Base-by-base conservation (phyloP, 1,140 invertebrate species). In the Euglossa dilemma region DNA sequence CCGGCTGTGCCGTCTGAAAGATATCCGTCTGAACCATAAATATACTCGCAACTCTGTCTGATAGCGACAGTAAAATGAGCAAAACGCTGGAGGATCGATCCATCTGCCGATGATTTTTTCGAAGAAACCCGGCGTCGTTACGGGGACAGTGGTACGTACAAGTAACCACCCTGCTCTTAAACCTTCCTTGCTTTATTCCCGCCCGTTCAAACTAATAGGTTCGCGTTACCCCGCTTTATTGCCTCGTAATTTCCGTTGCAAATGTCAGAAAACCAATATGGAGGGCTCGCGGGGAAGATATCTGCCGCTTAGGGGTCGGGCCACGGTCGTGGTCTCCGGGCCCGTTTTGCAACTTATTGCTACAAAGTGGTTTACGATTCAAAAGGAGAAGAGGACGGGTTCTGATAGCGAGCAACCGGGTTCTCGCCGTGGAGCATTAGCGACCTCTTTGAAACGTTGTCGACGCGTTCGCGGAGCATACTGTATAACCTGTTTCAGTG, bases 401-500 rank as follows among this genome's bases (percentile, higher is more conserved):
- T 36, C 61, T 73, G 82, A 80, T 87, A 76, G 71, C 50, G 70
- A 28, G 76, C 61, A 72, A 78, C 59, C 45, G 47, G 59, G 80
- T 67, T 67, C 50, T 70, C 52, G 50, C 43, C 45, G 6, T 23
- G n/a, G 43, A 36, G 74, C 70, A 80, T 80, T 84, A 80, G 61
- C 61, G 66, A 66, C 72, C 73, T 61, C 54, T 59, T 66, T 73
- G 47, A 47, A 80, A 57, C 64, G 45, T 52, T 63, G 69, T 78
- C n/a, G 64, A 86, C 72, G 81, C 59, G 52, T 61, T 77, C 63
- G 74, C 56, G 59, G 69, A 69, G 52, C 52, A 47, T 25, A 83
- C 69, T 61, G 81, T 67, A 84, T 84, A 87, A 87, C 86, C 86
- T 77, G 89, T 90, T 91, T 86, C 90, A 88, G 90, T 91, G 90